Base-by-base conservation (phyloP, 2,888 invertebrate species). In the Agrilus mali region DNA sequence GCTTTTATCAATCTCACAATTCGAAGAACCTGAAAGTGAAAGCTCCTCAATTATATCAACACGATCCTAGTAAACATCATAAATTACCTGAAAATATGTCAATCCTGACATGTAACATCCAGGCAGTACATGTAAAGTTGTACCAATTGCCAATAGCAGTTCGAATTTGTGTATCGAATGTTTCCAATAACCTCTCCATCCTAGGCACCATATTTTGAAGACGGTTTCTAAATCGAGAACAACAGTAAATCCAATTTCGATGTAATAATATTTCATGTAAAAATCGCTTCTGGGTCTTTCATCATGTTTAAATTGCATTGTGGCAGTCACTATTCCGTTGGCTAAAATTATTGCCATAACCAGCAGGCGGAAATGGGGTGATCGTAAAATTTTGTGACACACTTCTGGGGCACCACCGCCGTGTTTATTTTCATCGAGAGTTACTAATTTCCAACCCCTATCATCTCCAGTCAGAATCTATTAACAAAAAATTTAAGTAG, bases 101-200 rank as follows among this genome's bases (percentile, higher is more conserved):
- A 98, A 82, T 39, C 85, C 87, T 5, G 95, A 89, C 61, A 93
- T 77, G 67, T 96, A 96, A 50, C 92, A 83, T 47, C 84, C 76
- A 10, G 93, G 96, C 57, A 98, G 82, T 44, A 96, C 81, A 61
- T 98, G 97, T 43, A 97, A 70, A 0, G 92, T 86, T 10, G 96
- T 96, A 16, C 96, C 96, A 47, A 95, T 77, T 1, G 92, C 88
- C 43, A 99, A 68, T 1, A 96, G 70, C 33, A 99, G 67, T 67
- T 99, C 98, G 69, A 98, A 97, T 67, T 97, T 97, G 66, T 97
- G 96, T 51, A 95, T 87, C 0, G 95, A 92, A 63, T 97, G 89
- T 58, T 89, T 86, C 69, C 89, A 89, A 62, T 98, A 99, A 10
- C 93, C 90, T 44, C 86, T 78, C 74, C 95, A 87, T 3, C 97